These are phyloP conservation scores for Folsomia manolachei DNA, from an alignment of 2,888 invertebrate species.

Conservation along the genomic window DNA sequence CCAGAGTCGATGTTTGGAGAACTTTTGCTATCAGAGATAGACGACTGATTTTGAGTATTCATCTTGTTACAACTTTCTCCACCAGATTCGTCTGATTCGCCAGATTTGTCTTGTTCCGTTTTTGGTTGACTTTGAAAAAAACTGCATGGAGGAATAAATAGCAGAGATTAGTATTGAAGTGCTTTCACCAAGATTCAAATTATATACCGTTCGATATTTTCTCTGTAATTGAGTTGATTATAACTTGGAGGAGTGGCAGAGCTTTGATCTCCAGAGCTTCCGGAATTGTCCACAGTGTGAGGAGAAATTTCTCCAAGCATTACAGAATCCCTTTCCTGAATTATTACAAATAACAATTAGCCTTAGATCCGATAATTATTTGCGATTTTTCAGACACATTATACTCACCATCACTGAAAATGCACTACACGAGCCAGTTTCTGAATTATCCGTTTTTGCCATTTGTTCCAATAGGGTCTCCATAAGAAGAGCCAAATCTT, in stretches of 20 bases:
- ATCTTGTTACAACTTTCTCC: too few relatives aligned
- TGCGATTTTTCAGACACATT: not conserved
- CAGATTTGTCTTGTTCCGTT: too few relatives aligned
- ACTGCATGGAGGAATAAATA: too few relatives aligned
- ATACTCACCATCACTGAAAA: constrained; percentile 38
- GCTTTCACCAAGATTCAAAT: too few relatives aligned
- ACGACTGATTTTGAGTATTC: constrained; percentile 29
- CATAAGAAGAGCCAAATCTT: constrained; percentile 71
- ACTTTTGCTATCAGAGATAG: constrained; percentile 47
- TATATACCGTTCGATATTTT: constrained; percentile 67
- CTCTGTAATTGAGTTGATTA: constrained; percentile 79
- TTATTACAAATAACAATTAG: constrained; percentile 14
- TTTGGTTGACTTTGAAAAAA: too few relatives aligned
- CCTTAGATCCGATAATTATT: not conserved
- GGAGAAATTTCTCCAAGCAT: constrained; percentile 83
- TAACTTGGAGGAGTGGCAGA: constrained; percentile 78
- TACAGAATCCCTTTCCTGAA: constrained; percentile 71
- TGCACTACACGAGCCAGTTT: constrained; percentile 42
- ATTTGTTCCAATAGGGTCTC: constrained; percentile 70
- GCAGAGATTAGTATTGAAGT: too few relatives aligned
- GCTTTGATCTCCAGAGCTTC: constrained; percentile 75
- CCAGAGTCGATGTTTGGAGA: constrained; percentile 47
- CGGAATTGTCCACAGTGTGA: constrained; percentile 70
- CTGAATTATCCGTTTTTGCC: constrained; percentile 58
- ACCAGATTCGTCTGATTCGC: too few relatives aligned